phyloP scores from a whole-genome alignment of 2,113 vertebrate genomes.

The Entelurus aequoreus region DNA sequence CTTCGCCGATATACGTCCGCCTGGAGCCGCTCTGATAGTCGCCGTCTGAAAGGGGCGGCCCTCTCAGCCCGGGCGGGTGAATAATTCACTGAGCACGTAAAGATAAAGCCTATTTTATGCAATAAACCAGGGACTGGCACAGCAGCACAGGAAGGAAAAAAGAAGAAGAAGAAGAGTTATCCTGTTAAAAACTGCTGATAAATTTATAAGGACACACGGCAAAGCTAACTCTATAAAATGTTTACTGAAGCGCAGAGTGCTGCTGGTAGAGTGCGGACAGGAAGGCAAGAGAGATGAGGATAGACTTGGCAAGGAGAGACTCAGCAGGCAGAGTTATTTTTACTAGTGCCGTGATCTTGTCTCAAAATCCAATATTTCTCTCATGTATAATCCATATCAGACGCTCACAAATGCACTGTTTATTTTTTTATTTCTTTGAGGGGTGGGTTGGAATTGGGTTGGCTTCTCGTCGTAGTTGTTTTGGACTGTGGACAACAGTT shows the following conservation, averaged over 20 bases:
- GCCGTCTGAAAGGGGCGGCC: neutral
- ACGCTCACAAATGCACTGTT: slow-evolving; percentile 23
- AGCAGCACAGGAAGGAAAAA: slow-evolving; percentile 19
- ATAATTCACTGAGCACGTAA: slow-evolving; percentile 65
- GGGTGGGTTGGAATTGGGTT: slow-evolving; percentile 12
- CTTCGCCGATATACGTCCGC: slow-evolving; percentile 10
- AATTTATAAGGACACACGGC: slow-evolving; percentile 73
- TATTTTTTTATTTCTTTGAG: slow-evolving; percentile 34
- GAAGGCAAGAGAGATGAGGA: slow-evolving; percentile 21
- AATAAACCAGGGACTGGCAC: slow-evolving; percentile 53
- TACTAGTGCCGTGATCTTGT: slow-evolving; percentile 15
- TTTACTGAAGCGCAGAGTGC: slow-evolving; percentile 51
- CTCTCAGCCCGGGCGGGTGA: slow-evolving; percentile 37
- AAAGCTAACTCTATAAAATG: slow-evolving; percentile 68
- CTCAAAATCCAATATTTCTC: slow-evolving; percentile 42
- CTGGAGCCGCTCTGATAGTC: slow-evolving; percentile 4
- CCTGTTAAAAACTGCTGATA: slow-evolving; percentile 67
- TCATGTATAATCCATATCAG: slow-evolving; percentile 34
- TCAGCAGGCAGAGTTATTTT: slow-evolving; percentile 47
- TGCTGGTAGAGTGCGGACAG: slow-evolving; percentile 29
- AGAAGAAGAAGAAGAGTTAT: slow-evolving; percentile 22
- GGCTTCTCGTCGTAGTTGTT: too few relatives aligned
- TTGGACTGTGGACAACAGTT: too few relatives aligned
- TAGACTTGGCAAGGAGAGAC: slow-evolving; percentile 13
- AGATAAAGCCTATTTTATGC: slow-evolving; percentile 61